These are phyloP conservation scores for Eumeta japonica DNA, from an alignment of 1,140 invertebrate genomes.

Conservation along the genomic window DNA sequence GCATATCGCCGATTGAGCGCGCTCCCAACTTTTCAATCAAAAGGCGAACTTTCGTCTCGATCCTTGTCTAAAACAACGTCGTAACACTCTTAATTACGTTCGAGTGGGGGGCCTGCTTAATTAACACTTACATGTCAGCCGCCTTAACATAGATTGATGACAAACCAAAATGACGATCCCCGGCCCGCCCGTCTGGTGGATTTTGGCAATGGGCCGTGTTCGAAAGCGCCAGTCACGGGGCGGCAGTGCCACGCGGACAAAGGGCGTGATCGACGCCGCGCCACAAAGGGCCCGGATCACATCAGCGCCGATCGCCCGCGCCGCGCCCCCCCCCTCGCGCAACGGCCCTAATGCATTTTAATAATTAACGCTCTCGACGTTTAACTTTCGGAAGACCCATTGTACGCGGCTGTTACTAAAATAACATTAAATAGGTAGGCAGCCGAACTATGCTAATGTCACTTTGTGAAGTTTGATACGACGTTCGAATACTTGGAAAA, in stretches of 20 bases:
- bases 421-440: too few species aligned
- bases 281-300: slow-evolving; percentile 29
- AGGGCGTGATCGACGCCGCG: slow-evolving; percentile 32
- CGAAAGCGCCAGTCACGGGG: slow-evolving; percentile 43
- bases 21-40: too few species aligned
- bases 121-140: slow-evolving; percentile 55
- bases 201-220: slow-evolving; percentile 21
- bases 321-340: too few species aligned
- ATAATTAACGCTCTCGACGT: slow-evolving; percentile 44
- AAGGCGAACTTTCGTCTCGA: slow-evolving; percentile 53
- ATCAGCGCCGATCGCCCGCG: slow-evolving; percentile 29
- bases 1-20: too few species aligned
- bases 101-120: slow-evolving; percentile 51
- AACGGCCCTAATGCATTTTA: slow-evolving; percentile 46
- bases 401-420: too few species aligned
- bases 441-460: too few species aligned
- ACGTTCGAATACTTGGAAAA: too few species aligned
- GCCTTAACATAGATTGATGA: slow-evolving; percentile 55
- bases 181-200: slow-evolving; percentile 28
- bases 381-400: too few species aligned
- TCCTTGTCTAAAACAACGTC: slow-evolving; percentile 55
- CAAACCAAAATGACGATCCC: slow-evolving; percentile 50
- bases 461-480: too few species aligned
- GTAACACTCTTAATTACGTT: slow-evolving; percentile 55
- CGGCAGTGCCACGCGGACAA: slow-evolving; percentile 30